A percentile compares a stretch with the other conserved stretches of the same genome.
phyloP scores from a whole-genome alignment of 1,140 invertebrate genomes.

The Sycophaga agraensis region DNA sequence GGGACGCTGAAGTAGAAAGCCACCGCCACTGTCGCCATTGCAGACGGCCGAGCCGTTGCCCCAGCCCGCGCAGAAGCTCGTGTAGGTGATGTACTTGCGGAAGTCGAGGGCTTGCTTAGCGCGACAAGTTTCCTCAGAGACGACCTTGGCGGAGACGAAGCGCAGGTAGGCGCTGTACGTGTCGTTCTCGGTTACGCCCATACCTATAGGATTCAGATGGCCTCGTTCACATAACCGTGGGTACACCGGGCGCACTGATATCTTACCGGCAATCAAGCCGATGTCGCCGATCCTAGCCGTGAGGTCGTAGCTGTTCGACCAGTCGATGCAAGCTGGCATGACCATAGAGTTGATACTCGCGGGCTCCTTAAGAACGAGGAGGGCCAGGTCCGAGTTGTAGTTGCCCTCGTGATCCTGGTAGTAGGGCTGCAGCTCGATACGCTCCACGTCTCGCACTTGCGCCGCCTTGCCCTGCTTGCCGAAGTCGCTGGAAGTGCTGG shows the following conservation, averaged over 20 bases:
- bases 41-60: constrained; percentile 53
- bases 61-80: constrained; percentile 56
- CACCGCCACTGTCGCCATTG: constrained; percentile 57
- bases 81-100: constrained; percentile 54
- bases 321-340: constrained; percentile 51
- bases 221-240: too few relatives aligned
- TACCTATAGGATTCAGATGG: too few relatives aligned
- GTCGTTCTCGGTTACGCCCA: constrained; percentile 56
- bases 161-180: constrained; percentile 43
- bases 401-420: constrained; percentile 55
- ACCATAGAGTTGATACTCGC: constrained; percentile 40
- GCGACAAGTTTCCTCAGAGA: constrained; percentile 45
- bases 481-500: constrained; percentile 47
- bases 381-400: constrained; percentile 55
- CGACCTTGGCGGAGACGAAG: constrained; percentile 40
- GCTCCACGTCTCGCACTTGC: constrained; percentile 43
- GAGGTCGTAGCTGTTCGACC: constrained; percentile 35
- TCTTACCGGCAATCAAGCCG: constrained; percentile 44
- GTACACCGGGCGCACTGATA: too few relatives aligned
- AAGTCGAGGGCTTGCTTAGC: constrained; percentile 47
- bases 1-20: constrained; percentile 40
- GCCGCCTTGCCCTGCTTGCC: constrained; percentile 35
- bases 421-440: constrained; percentile 43
- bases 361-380: constrained; percentile 44
- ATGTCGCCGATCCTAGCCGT: constrained; percentile 35